Evolutionary conservation across 2,888 invertebrate genomes (phyloP), one percentile per base, ranked within the genome.

Genomic region (Junonia oenone): DNA sequence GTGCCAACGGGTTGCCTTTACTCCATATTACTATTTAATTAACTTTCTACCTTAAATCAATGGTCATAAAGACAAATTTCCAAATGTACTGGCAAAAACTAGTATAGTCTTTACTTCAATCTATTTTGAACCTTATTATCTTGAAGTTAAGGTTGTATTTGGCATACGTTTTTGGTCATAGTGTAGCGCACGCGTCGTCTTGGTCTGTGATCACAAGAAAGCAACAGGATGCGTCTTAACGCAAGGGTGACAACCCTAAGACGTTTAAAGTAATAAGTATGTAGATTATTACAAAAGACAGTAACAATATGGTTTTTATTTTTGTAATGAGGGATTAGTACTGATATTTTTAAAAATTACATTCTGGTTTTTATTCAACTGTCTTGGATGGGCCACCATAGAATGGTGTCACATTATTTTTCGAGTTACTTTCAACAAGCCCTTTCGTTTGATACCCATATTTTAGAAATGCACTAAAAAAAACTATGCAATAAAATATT

Each of bases 231-330:
- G 76, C 63, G 68, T 65, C 65, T 67, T 73, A 75, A 73, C 72
- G 74, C 75, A 75, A 81, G 81, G 80, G 84, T 83, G 81, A 76
- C 76, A 78, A 73, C 76, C 78, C 77, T 76, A 66, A 68, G 66
- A 67, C 65, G 62, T 62, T 66, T 47, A 45, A 52, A 48, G 40
- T 40, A 33, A 48, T 40, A 53, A 22, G 14, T 47, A 38, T 31
- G 31, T 15, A 15, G 45, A 52, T 13, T 35, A 26, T 26, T 15
- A 17, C 15, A 37, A 17, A 13, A 40, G 22, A 19, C 31, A 22
- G 13, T 53, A 40, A 22, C 19, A 17, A 33, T 31, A 27, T 31
- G 14, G 46, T 22, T 26, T 22, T 38, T 9, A 38, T 0, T 17
- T 17, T n/a, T 4, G 6, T 43, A 43, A 11, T n/a, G n/a, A 6